Percentiles rank a stretch among this genome's conserved stretches.
phyloP scores from a whole-genome alignment of 2,888 invertebrate species.

The Drosophila gaucha region DNA sequence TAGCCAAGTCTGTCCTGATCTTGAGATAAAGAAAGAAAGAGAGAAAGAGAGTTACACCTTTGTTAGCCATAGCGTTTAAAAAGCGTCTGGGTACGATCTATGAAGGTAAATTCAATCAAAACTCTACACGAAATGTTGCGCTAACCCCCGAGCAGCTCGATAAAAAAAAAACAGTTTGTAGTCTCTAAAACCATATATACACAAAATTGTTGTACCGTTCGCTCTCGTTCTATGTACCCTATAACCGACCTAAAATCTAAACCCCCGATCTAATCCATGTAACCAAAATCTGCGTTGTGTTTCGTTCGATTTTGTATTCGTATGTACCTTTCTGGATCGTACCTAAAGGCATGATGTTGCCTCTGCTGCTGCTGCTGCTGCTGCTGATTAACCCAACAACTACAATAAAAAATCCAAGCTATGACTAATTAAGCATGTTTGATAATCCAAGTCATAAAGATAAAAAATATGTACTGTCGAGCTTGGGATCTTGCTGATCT shows the following conservation, averaged over 20 bases:
- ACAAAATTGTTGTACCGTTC: conserved; percentile 47
- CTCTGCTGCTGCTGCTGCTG: conserved; percentile 18
- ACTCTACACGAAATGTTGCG: conserved; percentile 69
- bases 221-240: conserved; percentile 10
- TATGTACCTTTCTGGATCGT: conserved; percentile 85
- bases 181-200: conserved; percentile 61
- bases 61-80: conserved; percentile 54
- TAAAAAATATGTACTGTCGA: conserved; percentile 4
- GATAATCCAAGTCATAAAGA: conserved; percentile 8
- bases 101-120: conserved; percentile 83
- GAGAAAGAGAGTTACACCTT: conserved; percentile 50
- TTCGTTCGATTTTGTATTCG: conserved; percentile 46
- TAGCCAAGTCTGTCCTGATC: conserved; percentile 35
- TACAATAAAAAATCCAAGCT: conserved; percentile 22
- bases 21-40: conserved; percentile 40
- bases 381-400: conserved; percentile 58
- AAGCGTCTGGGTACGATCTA: conserved; percentile 85
- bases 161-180: conserved; percentile 60
- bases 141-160: conserved; percentile 71
- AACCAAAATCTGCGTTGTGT: conserved; percentile 38
- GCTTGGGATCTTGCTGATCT: conserved; percentile 33
- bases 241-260: conserved; percentile 18
- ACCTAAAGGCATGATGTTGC: conserved; percentile 81
- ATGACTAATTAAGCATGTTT: conserved; percentile 66
- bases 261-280: conserved; percentile 30